A percentile compares a stretch with the other conserved stretches of the same genome.
phyloP scores from a whole-genome alignment of 2,888 invertebrate genomes.

The Xestia sexstrigata region DNA sequence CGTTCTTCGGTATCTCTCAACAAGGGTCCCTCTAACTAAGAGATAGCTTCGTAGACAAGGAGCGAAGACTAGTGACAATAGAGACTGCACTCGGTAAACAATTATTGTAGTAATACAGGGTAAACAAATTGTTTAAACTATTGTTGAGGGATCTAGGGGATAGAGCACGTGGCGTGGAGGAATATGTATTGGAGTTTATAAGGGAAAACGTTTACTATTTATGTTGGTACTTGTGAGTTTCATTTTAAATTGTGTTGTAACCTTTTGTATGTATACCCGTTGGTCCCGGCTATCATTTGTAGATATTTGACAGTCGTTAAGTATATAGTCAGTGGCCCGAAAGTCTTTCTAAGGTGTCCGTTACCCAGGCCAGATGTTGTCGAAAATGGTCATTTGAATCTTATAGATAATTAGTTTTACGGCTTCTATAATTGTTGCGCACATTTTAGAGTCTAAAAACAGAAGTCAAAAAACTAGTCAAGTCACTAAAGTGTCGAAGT shows the following conservation, averaged over 20 bases:
- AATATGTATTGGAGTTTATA: slow-evolving; percentile 12
- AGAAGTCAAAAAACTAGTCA: too few species aligned
- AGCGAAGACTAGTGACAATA: slow-evolving; percentile 29
- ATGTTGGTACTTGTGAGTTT: neutral
- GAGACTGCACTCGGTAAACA: slow-evolving; percentile 51
- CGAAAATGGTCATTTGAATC: too few species aligned
- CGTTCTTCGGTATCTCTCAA: neutral
- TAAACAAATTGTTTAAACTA: slow-evolving; percentile 66
- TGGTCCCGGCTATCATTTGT: too few species aligned
- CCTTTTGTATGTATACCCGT: neutral
- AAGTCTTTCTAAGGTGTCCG: too few species aligned
- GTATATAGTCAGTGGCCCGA: too few species aligned
- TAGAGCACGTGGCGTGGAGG: slow-evolving; percentile 32
- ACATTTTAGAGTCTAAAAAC: too few species aligned
- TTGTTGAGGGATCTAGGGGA: slow-evolving; percentile 43
- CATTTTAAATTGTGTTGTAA: neutral
- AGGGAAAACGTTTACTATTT: neutral
- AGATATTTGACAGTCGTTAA: too few species aligned
- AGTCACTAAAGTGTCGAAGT: too few species aligned
- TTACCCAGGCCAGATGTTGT: too few species aligned
- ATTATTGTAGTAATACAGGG: slow-evolving; percentile 54
- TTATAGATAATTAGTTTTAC: too few species aligned
- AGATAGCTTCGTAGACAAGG: slow-evolving; percentile 13
- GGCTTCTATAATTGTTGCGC: too few species aligned
- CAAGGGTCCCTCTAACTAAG: neutral